Percentiles rank a stretch among this genome's conserved stretches.
phyloP scores from a whole-genome alignment of 2,113 vertebrate genomes.

The Dromiciops gliroides region DNA sequence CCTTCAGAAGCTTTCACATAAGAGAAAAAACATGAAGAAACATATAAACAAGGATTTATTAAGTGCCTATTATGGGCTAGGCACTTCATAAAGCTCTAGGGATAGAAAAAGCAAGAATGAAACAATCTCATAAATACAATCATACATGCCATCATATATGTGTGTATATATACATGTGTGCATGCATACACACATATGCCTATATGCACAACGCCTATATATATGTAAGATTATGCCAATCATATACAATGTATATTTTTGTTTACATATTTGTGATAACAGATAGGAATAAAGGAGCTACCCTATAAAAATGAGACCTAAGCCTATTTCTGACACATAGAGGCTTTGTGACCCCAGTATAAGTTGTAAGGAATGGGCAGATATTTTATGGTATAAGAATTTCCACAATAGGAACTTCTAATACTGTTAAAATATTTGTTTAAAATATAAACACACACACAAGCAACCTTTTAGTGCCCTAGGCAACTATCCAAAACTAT shows the following conservation, averaged over 20 bases:
- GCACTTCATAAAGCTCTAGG: neutral
- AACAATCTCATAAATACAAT: neutral
- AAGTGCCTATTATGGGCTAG: neutral
- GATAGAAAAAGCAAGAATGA: neutral
- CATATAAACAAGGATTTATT: neutral
- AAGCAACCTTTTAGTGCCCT: neutral
- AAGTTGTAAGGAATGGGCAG: neutral
- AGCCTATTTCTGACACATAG: too few species aligned
- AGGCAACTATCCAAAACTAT: neutral
- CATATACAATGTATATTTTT: neutral
- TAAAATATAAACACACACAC: neutral
- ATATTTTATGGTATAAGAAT: neutral
- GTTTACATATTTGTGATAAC: neutral
- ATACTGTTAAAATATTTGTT: neutral
- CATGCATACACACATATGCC: neutral
- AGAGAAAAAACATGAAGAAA: neutral
- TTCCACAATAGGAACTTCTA: neutral
- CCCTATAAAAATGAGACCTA: too few species aligned
- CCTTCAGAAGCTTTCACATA: neutral
- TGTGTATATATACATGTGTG: too few species aligned
- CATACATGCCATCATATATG: too few species aligned
- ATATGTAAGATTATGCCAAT: neutral
- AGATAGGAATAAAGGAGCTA: neutral
- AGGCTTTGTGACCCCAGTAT: neutral
- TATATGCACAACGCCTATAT: neutral